These are phyloP conservation scores for Acleris holmiana DNA, from an alignment of 2,888 invertebrate genomes.

Conservation along the genomic window DNA sequence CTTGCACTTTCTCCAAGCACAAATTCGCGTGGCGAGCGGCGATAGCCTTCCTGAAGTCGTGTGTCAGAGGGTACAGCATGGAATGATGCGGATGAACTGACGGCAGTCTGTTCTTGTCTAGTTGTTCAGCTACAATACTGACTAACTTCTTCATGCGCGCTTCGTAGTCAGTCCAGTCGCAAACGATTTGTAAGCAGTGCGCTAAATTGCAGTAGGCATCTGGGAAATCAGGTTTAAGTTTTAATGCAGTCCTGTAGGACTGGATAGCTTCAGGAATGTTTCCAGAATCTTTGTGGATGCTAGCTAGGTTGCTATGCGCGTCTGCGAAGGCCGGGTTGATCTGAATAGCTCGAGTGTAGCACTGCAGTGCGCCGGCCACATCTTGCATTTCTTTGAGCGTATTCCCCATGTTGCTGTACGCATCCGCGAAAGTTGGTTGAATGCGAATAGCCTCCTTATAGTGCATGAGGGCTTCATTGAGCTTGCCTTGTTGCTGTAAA, in stretches of 20 bases:
- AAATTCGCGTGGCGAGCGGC: slow-evolving; percentile 98
- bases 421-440: slow-evolving; percentile 99
- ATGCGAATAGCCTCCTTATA: slow-evolving; percentile 99
- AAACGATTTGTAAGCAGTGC: slow-evolving; percentile 99
- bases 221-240: slow-evolving; percentile 99
- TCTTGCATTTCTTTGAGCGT: slow-evolving; percentile 99
- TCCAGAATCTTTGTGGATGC: slow-evolving; percentile 99
- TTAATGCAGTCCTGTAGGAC: slow-evolving; percentile 98
- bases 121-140: slow-evolving; percentile 98
- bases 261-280: slow-evolving; percentile 99
- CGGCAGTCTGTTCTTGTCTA: slow-evolving; percentile 98
- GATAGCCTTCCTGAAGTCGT: slow-evolving; percentile 97
- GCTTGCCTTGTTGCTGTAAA: slow-evolving; percentile 98
- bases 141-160: slow-evolving; percentile 98
- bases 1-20: slow-evolving; percentile 98
- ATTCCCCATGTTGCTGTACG: slow-evolving; percentile 99
- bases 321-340: slow-evolving; percentile 99
- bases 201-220: slow-evolving; percentile 99
- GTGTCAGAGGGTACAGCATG: slow-evolving; percentile 98
- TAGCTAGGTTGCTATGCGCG: slow-evolving; percentile 99
- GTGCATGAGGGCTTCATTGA: slow-evolving; percentile 98
- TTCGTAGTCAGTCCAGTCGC: slow-evolving; percentile 99
- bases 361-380: slow-evolving; percentile 97
- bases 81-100: slow-evolving; percentile 99
- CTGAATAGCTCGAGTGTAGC: slow-evolving; percentile 99